Evolutionary conservation across 2,888 invertebrate genomes (phyloP), one percentile per base, ranked within the genome.

Genomic region (Axea sp.): DNA sequence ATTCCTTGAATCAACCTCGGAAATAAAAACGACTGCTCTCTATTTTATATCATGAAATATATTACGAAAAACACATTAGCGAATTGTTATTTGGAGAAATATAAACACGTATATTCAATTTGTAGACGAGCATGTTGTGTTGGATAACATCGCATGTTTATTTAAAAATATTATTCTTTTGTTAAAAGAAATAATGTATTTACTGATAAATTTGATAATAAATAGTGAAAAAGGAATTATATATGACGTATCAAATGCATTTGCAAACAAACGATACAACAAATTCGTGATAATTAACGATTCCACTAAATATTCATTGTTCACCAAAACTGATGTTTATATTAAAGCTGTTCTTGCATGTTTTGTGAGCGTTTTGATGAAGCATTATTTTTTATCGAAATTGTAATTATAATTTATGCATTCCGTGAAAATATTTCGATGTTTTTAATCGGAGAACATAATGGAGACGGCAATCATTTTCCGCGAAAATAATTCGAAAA

Each of bases 1-100:
- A 72, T 64, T 72, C 43, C 72, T 64, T 72, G 64, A 59, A 64
- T 41, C 72, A 64, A 64, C 57, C 33, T 64, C 47, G 64, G 57
- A 49, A 64, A 64, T 64, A 49, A 72, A 64, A 72, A 72, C 57
- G 49, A 26, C 55, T 37, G 26, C 64, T 57, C 51, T 30, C 41
- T 62, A 55, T 57, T 62, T 62, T 62, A 51, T 71, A 41, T 30
- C 55, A 49, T 35, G 64, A 55, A 49, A 71, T 62, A 55, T 71
- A 64, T 72, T 59, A 65, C 51, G 59, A 51, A 53, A 59, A 59
- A 59, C 39, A 53, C 65, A 65, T 72, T 59, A 72, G 28, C 53
- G 65, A 72, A 72, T 65, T 53, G 57, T 53, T 72, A 51, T 72
- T 72, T 45, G 51, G 41, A 49, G 55, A 53, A 57, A 57, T 64